A percentile compares a stretch with the other conserved stretches of the same genome.
These are phyloP conservation scores for Stomatorhinus walkeri DNA, from an alignment of 2,797 vertebrate species.

Conservation along the genomic window DNA sequence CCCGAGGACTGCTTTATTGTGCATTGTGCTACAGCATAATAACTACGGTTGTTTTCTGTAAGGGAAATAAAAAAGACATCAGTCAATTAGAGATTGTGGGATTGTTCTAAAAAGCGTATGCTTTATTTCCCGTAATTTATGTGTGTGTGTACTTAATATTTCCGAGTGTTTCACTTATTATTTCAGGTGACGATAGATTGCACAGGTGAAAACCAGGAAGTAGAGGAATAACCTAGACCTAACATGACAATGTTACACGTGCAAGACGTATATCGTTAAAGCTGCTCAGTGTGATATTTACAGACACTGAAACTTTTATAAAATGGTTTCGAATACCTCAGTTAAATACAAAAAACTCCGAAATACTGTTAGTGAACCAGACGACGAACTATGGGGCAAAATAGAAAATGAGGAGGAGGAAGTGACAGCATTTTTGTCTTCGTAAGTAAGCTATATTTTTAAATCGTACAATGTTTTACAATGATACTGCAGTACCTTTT, in stretches of 20 bases:
- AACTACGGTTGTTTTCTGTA: not conserved
- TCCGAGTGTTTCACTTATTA: not conserved
- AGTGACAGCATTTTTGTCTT: conserved; percentile 27
- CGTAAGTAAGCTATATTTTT: conserved; percentile 32
- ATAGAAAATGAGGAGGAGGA: conserved; percentile 19
- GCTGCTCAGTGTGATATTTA: not conserved
- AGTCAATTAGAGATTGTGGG: not conserved
- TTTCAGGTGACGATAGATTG: not conserved
- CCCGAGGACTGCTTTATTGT: not conserved
- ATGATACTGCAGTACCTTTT: not conserved
- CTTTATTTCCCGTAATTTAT: not conserved
- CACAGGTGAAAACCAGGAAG: conserved; percentile 24
- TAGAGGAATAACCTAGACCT: not conserved
- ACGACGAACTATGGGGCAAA: not conserved
- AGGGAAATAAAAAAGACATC: not conserved
- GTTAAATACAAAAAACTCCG: conserved; percentile 37
- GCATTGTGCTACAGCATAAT: not conserved
- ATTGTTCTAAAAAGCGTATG: no score
- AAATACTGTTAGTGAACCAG: conserved; percentile 14
- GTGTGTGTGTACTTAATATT: not conserved
- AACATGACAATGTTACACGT: not conserved
- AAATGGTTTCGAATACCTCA: conserved; percentile 24
- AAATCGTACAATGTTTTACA: not conserved
- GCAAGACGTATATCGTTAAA: not conserved
- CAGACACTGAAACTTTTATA: not conserved